Base-by-base conservation (phyloP, 2,888 invertebrate species). In the Pimpla rufipes region DNA sequence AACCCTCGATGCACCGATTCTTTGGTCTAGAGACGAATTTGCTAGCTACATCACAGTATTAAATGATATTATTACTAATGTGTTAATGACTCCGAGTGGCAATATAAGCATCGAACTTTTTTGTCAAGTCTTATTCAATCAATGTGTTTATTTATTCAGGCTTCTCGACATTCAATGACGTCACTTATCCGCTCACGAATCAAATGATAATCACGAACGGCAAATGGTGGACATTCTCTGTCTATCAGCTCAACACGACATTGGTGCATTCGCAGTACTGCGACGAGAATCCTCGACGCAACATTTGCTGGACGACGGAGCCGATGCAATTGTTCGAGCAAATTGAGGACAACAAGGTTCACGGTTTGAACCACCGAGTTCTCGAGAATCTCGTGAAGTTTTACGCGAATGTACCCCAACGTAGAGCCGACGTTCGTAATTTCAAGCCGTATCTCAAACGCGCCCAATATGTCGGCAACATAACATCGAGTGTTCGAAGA, bases 171-270 rank as follows among this genome's bases (percentile, higher is more conserved):
- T 98, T 95, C 91, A 97, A 97, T 88, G 99, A 99, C 87, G 89
- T 99, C 18, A 98, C 97, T 0, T 98, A 98, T 92, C 99, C 99
- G 0, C 93, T 99, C 77, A 96, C 96, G 0, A 97, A 97, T 3
- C 99, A 99, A 95, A 96, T 97, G 16, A 94, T 98, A 13, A 94
- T 99, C 50, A 98, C 98, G 0, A 97, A 99, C 93, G 99, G 99
- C 0, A 95, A 97, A 86, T 91, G 95, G 3, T 98, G 97, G 96
- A 97, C 97, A 0, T 97, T 99, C 86, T 97, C 96, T 90, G 95
- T 96, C 13, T 99, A 99, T 92, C 99, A 99, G 93, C 93, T 99
- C 79, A 99, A 99, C 92, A 99, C 98, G 0, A 94, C 96, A 45
- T 90, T 95, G 13, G 93, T 97, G 87, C 95, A 97, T 89, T 94